Evolutionary conservation across 2,113 vertebrate genomes (phyloP), one percentile per base, ranked within the genome.

Genomic region (Hepsetus odoe): DNA sequence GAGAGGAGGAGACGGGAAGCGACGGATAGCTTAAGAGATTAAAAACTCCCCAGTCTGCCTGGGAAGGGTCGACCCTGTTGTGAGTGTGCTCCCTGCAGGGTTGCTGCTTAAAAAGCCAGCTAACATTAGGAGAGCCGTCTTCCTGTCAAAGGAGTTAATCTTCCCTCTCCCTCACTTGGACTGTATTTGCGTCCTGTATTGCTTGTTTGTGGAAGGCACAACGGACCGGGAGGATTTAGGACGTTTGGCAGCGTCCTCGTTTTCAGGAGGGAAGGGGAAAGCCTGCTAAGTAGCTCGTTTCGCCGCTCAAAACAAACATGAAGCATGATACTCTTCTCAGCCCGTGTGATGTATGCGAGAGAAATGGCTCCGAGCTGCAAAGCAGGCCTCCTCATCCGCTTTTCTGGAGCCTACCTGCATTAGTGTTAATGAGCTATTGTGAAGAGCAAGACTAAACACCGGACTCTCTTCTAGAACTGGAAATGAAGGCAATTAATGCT

Each of bases 221-320:
- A 91, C 89, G 75, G 79, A 83, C 82, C 22, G 28, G 4, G 67
- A 83, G 86, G 87, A 91, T 92, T 91, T 88, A 90, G 89, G 90
- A 86, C 84, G 87, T 84, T 88, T 90, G 89, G 88, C 84, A 84
- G 83, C 55, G 59, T 51, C 49, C 72, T 68, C 66, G 28, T 66
- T 77, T 84, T 77, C 65, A 71, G 84, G 78, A 80, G 83, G 81
- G 85, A 83, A 80, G 67, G 82, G 73, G 77, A 79, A 51, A 62
- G 84, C 74, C 78, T 26, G 76, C 81, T 86, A 87, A 90, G 86
- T 85, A 86, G 89, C 88, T 87, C 87, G 86, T 84, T 76, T 79
- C 64, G 56, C 82, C 72, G n/a, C 4, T 10, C 4, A 18, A 46
- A 44, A 85, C 76, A 55, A 75, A 82, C 80, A 33, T 33, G 84